phyloP scores from a whole-genome alignment of 2,888 invertebrate genomes.

The Heliothis peltigera region DNA sequence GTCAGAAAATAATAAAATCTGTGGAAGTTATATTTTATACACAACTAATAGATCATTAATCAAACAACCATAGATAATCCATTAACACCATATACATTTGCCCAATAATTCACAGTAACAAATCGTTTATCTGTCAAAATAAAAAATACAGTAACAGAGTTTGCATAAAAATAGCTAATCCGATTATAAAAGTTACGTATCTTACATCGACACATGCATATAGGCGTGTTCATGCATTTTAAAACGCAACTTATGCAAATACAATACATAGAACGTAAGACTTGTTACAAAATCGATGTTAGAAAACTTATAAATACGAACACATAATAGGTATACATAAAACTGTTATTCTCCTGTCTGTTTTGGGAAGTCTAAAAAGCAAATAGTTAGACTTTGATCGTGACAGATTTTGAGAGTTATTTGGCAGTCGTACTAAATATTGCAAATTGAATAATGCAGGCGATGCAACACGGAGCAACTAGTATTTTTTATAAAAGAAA shows the following conservation, averaged over 20 bases:
- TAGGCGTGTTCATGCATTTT: conserved; percentile 41
- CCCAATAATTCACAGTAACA: conserved; percentile 5
- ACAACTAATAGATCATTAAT: background rate
- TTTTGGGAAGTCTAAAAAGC: too few relatives aligned
- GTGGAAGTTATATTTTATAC: background rate
- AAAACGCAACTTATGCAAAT: conserved; percentile 49
- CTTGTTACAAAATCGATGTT: conserved; percentile 27
- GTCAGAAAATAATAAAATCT: background rate
- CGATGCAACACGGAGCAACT: too few relatives aligned
- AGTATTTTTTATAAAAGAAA: background rate
- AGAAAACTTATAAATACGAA: conserved; percentile 16
- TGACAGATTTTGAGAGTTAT: too few relatives aligned
- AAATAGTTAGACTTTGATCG: too few relatives aligned
- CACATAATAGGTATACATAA: too few relatives aligned
- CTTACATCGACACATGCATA: conserved; percentile 37
- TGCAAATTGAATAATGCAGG: too few relatives aligned
- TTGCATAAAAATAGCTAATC: conserved; percentile 35
- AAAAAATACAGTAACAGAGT: conserved; percentile 26
- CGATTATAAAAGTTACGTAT: conserved; percentile 22
- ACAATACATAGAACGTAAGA: too few relatives aligned
- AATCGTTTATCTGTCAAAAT: conserved; percentile 19
- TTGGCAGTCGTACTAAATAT: too few relatives aligned
- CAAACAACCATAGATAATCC: background rate
- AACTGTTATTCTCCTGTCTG: too few relatives aligned
- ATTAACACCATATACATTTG: background rate